Evolutionary conservation across 2,797 vertebrate species (phyloP).

Genomic region (Urocyon cinereoargenteus): DNA sequence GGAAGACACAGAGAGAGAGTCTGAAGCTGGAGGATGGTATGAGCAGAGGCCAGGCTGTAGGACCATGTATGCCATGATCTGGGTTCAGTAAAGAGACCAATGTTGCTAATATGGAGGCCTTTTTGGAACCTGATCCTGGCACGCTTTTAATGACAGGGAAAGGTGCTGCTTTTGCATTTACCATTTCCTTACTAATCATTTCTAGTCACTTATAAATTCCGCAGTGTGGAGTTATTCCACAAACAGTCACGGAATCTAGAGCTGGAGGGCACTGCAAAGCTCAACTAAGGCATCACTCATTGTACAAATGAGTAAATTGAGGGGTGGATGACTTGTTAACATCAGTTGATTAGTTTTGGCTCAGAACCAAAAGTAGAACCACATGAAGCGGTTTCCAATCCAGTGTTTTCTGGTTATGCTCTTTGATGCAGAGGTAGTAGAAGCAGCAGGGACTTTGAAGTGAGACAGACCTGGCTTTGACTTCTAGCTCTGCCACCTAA

Average conservation of each 20-base stretch:
- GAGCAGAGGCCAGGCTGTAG: neutral
- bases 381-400: neutral
- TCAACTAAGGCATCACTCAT: neutral
- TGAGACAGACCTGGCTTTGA: neutral
- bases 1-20: neutral
- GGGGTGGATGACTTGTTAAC: neutral
- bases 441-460: neutral
- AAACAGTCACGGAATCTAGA: neutral
- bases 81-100: neutral
- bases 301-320: neutral
- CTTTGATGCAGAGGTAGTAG: neutral
- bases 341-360: neutral
- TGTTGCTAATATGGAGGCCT: neutral
- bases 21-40: neutral
- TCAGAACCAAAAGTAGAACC: neutral
- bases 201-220: neutral
- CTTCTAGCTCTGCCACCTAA: neutral
- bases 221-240: neutral
- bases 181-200: neutral
- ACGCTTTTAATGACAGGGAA: neutral
- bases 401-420: neutral
- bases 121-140: neutral
- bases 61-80: neutral
- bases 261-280: neutral
- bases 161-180: neutral